Evolutionary conservation across 2,113 vertebrate species (phyloP).

Genomic region (Diadophis punctatus): DNA sequence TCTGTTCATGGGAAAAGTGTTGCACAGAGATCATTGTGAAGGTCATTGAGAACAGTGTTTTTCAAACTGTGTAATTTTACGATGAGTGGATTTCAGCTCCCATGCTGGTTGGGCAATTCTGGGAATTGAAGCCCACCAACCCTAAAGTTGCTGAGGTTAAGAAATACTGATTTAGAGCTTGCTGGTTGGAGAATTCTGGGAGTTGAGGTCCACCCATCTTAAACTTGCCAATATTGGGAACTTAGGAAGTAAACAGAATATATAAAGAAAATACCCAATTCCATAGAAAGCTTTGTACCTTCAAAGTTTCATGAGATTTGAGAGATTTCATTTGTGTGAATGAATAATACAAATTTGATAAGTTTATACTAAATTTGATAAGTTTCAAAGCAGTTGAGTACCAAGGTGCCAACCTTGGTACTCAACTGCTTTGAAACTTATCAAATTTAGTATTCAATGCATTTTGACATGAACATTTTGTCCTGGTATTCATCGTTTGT

Average conservation of each 20-base stretch:
- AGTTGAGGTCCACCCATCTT: background rate
- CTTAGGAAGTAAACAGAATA: background rate
- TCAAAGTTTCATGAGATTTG: background rate
- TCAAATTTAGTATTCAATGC: background rate
- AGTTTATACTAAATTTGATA: no score
- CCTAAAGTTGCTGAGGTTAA: background rate
- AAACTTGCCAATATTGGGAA: background rate
- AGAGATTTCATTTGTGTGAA: background rate
- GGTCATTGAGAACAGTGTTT: background rate
- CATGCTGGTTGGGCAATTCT: background rate
- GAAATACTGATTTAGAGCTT: background rate
- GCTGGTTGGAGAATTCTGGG: background rate
- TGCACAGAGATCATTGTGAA: background rate
- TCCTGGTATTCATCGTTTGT: background rate
- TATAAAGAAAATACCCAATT: background rate
- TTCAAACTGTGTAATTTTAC: background rate
- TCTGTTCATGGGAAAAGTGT: background rate
- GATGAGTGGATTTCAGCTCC: background rate
- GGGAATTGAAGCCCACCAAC: background rate
- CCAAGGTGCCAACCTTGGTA: background rate
- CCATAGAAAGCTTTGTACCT: background rate
- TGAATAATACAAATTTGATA: background rate
- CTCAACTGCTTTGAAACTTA: background rate
- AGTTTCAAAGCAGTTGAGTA: no score
- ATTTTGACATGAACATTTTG: background rate